phyloP scores from a whole-genome alignment of 1,140 invertebrate species.

The Cyphomyrmex costatus region DNA sequence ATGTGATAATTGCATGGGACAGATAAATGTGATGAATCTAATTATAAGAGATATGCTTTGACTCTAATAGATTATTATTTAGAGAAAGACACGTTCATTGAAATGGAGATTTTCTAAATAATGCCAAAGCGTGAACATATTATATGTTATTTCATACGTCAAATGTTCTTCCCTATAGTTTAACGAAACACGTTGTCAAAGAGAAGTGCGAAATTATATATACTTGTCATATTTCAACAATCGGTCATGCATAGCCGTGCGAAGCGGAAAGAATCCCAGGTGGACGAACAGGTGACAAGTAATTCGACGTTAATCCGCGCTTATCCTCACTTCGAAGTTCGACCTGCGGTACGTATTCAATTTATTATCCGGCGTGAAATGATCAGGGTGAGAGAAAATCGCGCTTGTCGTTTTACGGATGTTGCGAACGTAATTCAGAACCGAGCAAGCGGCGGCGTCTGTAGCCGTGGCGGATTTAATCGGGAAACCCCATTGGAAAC shows the following conservation, averaged over 20 bases:
- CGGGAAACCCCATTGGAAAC: constrained; percentile 56
- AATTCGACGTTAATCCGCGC: constrained; percentile 29
- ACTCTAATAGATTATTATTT: neutral
- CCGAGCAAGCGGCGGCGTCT: neutral
- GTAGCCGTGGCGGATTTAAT: constrained; percentile 51
- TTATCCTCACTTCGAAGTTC: constrained; percentile 25
- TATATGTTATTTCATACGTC: neutral
- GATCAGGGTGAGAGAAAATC: constrained; percentile 31
- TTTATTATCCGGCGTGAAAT: constrained; percentile 51
- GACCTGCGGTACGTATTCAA: constrained; percentile 5
- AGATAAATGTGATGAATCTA: neutral
- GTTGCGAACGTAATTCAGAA: constrained; percentile 38
- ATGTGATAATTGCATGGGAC: neutral
- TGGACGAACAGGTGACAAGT: neutral
- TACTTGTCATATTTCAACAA: constrained; percentile 6
- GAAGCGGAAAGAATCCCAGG: neutral
- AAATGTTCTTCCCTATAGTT: neutral
- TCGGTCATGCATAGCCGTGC: neutral
- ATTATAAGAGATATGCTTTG: neutral
- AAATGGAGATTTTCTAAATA: neutral
- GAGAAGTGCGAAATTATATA: neutral
- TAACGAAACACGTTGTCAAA: neutral
- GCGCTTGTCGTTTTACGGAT: constrained; percentile 28
- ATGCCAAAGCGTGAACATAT: neutral
- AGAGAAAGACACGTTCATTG: neutral